These are phyloP conservation scores for Tuta absoluta DNA, from an alignment of 2,888 invertebrate species.

Conservation along the genomic window DNA sequence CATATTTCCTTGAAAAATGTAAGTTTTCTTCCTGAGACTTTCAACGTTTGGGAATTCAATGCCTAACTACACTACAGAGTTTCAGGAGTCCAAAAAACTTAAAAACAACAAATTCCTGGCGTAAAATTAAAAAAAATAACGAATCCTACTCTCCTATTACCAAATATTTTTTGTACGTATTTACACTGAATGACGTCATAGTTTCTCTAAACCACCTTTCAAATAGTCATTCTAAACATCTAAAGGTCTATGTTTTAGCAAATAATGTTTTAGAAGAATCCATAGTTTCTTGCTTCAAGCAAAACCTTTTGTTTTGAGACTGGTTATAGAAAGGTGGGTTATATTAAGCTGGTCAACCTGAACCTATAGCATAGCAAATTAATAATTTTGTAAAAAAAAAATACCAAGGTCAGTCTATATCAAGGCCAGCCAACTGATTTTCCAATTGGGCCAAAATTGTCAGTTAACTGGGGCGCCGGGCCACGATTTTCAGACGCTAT, in stretches of 20 bases:
- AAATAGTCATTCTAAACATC: not conserved
- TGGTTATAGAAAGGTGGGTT: not conserved
- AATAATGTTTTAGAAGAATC: not conserved
- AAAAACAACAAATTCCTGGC: slow-evolving; percentile 37
- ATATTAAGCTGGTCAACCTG: not conserved
- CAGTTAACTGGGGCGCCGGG: too few species aligned
- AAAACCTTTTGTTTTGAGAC: not conserved
- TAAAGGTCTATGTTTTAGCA: slow-evolving; percentile 6
- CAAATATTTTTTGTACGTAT: slow-evolving; percentile 36
- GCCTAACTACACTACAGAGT: slow-evolving; percentile 33
- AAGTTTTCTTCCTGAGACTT: not conserved
- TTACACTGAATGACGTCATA: slow-evolving; percentile 21
- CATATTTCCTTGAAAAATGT: slow-evolving; percentile 1
- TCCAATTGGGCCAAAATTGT: too few species aligned
- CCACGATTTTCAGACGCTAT: too few species aligned
- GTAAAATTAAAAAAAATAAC: slow-evolving; percentile 29
- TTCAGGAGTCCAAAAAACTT: slow-evolving; percentile 38
- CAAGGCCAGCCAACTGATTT: too few species aligned
- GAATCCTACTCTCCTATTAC: slow-evolving; percentile 41
- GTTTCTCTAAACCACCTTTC: not conserved
- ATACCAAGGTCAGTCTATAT: too few species aligned
- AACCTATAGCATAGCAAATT: not conserved
- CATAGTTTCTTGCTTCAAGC: not conserved
- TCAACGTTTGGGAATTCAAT: slow-evolving; percentile 1
- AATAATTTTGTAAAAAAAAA: too few species aligned